Evolutionary conservation across 2,113 vertebrate genomes (phyloP), one percentile per base, ranked within the genome.

Genomic region (Oncorhynchus gorbuscha): DNA sequence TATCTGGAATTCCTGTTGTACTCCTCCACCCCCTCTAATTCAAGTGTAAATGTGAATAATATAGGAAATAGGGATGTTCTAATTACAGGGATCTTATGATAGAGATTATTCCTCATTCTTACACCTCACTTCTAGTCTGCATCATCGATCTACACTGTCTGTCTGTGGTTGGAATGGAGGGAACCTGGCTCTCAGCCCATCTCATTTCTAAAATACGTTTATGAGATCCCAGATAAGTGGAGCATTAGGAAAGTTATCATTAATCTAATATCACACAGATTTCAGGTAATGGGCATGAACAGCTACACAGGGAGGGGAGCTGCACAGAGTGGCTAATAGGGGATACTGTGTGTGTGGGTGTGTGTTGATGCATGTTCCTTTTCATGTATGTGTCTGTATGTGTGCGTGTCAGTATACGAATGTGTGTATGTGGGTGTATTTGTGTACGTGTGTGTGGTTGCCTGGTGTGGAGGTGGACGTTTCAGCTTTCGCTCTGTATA

Each of bases 231-330:
- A 35, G 66, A 20, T 70, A 70, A 70, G 69, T 70, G 69, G 18
- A 48, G 69, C 69, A 70, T 70, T 70, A 70, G 69, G 11, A 13
- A 20, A 70, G 35, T 48, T 70, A 70, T 18, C 58, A 90, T 93
- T 92, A 91, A 92, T 90, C 84, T 91, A 93, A 92, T 94, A 91
- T 90, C 92, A 92, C 73, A 80, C 83, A 91, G 88, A 92, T 91
- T 91, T 87, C 86, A 85, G 87, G 87, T 92, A 93, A 93, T 92
- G 88, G 86, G 84, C 87, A 87, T 84, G 87, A 79, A 85, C 86
- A 81, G 86, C 71, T 71, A 66, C 76, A 82, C 83, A 88, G 84
- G 86, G 86, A 83, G 83, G 79, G 77, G 11, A 45, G 39, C 39
- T 85, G 81, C 81, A 84, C 80, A 61, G 72, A 13, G 76, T 76